Base-by-base conservation (phyloP, 92 coral and sea anemone genomes). In the Isaurus tuberculatus region DNA sequence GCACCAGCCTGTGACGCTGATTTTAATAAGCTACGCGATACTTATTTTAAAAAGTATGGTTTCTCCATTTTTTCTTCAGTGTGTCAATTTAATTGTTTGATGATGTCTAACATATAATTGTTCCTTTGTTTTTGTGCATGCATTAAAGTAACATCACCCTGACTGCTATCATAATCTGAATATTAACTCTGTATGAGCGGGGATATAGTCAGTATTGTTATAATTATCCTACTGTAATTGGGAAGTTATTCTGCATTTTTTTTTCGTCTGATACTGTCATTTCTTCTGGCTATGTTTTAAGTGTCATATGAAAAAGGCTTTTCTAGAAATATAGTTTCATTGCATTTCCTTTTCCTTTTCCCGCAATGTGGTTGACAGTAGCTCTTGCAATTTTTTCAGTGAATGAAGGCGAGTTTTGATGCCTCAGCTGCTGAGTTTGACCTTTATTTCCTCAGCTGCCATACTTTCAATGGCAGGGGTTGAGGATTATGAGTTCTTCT, bases 371-470 rank as follows among this genome's bases (percentile, higher is more conserved):
- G 23, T 64, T 64, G 33, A 23, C 26, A 64, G 70, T 15, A 64
- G 70, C 28, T 83, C 33, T 70, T 72, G 80, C 80, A 83, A 67
- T 28, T 72, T 72, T 40, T 57, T 70, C 11, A 71, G 19, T 20
- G 43, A 20, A 32, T 70, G 36, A 23, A 57, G 79, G 31, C 87
- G 60, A 49, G 81, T 83, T 40, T 25, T 44, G 48, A 83, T 60
- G 63, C 87, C 80, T 67, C 32, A 71, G 42, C 33, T 64, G 34
- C 64, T 83, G 37, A 71, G 87, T 70, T 36, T 57, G 15, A 29
- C 31, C 71, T 49, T 72, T 70, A 83, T 30, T 36, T 70, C 80
- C 42, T 49, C 80, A 34, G 87, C 79, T 53, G 87, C 27, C 80
- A 83, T 46, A 27, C 55, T 72, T 70, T 70, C 72, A 19, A 72